Evolutionary conservation across 2,797 vertebrate species (phyloP), one percentile per base, ranked within the genome.

Genomic region (Hydrolagus colliei): DNA sequence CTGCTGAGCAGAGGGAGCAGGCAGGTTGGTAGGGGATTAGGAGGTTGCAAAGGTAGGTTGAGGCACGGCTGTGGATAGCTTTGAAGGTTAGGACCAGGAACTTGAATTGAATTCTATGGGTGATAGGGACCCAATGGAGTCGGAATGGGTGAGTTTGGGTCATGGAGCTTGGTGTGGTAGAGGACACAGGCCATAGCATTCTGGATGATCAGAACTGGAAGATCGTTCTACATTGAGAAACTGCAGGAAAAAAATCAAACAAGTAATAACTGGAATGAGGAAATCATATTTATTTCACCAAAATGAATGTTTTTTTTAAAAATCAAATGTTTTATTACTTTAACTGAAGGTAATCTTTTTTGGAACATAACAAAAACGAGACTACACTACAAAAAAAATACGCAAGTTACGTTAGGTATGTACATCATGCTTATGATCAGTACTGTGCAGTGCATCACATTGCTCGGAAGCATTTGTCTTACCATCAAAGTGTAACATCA

Each of bases 261-360:
- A 76, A 82, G 27, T 11, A 35, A 10, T 41, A 1, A 18, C 41
- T 71, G 32, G 32, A 84, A 41, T 71, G 65, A 84, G 79, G 71
- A 71, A 71, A 84, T 84, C 79, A 84, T 86, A 77, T 86, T 77
- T 76, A 86, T 86, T 86, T 86, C 86, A 75, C 61, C 73, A 77
- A 86, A 86, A 86, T 86, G 65, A 75, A 86, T 59, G 35, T 77
- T 71, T 73, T 68, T n/a, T 71, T 68, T 18, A 35, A 9, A 27
- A 10, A 22, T 22, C 22, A 67, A 84, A 41, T 71, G 27, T 84
- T 84, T 84, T 84, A 41, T 41, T 84, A 71, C 32, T 68, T 68
- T 71, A 84, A 84, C 79, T 52, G 27, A 27, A 84, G 65, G 41
- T 84, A 84, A 68, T 84, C 32, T 5, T 67, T 27, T 32, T 32